Percentiles rank a stretch among this genome's conserved stretches.
phyloP scores from a whole-genome alignment of 2,888 invertebrate genomes.

The Agrenia bidenticulata region DNA sequence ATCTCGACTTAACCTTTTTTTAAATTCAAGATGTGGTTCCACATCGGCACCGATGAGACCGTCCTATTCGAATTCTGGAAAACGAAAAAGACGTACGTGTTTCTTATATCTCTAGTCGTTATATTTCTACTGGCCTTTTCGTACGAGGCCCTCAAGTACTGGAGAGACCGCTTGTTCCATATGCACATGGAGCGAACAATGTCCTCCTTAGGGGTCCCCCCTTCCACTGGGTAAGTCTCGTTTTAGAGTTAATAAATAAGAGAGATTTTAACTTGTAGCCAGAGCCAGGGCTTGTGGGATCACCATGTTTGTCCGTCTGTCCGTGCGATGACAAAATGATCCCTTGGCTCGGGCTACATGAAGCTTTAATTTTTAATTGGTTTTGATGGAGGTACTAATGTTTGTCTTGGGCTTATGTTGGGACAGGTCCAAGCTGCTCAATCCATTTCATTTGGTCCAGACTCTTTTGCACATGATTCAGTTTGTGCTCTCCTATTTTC shows the following conservation, averaged over 20 bases:
- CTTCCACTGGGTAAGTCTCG: constrained; percentile 11
- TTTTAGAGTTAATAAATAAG: no score
- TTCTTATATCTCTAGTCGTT: constrained; percentile 26
- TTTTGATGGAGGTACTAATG: neutral
- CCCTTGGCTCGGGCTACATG: neutral
- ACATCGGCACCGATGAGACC: constrained; percentile 22
- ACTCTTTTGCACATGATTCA: constrained; percentile 87
- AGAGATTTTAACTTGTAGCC: no score
- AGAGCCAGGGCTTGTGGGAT: no score
- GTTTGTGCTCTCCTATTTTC: constrained; percentile 84
- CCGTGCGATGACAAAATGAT: no score
- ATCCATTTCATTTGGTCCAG: constrained; percentile 74
- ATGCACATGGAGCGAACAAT: neutral
- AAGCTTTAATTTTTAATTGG: neutral
- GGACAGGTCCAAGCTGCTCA: constrained; percentile 30
- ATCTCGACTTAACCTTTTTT: no score
- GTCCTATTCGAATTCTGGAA: constrained; percentile 38
- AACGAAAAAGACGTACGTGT: constrained; percentile 23
- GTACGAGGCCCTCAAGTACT: constrained; percentile 39
- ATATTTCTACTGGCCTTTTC: constrained; percentile 33
- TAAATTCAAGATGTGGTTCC: constrained; percentile 37
- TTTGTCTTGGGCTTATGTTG: neutral
- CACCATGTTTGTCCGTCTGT: no score
- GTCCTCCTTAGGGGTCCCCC: constrained; percentile 11
- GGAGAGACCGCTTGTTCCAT: constrained; percentile 29